A percentile compares a stretch with the other conserved stretches of the same genome.
Evolutionary conservation across 2,888 invertebrate genomes (phyloP).

Genomic region (Eupithecia vulgata): DNA sequence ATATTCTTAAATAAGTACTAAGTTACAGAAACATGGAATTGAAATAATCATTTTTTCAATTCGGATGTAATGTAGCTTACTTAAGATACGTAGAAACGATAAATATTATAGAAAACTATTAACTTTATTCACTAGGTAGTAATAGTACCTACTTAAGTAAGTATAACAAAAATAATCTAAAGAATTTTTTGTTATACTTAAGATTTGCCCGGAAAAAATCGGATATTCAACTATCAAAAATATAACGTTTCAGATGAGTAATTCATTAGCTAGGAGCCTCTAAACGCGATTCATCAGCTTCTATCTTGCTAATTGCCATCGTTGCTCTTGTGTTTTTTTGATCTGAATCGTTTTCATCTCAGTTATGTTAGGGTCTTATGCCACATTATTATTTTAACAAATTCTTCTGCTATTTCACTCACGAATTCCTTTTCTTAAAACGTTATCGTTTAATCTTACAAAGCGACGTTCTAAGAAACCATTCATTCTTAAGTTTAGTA

Average conservation of each 20-base stretch:
- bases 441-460: neutral
- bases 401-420: neutral
- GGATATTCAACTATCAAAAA: neutral
- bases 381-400: neutral
- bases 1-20: neutral
- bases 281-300: constrained; percentile 35
- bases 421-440: constrained; percentile 4
- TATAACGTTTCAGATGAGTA: constrained; percentile 36
- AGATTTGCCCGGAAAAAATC: neutral
- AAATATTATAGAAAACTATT: neutral
- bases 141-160: too few species aligned
- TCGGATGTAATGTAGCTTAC: neutral
- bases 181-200: too few species aligned
- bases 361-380: too few species aligned
- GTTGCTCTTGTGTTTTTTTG: constrained; percentile 17
- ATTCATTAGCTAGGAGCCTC: constrained; percentile 42
- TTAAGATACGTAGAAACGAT: neutral
- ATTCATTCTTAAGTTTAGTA: constrained; percentile 22
- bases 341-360: neutral
- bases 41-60: neutral
- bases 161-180: too few species aligned
- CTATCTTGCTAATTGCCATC: constrained; percentile 40
- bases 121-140: neutral
- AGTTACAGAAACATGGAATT: neutral
- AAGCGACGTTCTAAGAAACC: constrained; percentile 12